Conservation (phyloP, 2,113 vertebrate genomes). For the Halichoerus grypus region DNA sequence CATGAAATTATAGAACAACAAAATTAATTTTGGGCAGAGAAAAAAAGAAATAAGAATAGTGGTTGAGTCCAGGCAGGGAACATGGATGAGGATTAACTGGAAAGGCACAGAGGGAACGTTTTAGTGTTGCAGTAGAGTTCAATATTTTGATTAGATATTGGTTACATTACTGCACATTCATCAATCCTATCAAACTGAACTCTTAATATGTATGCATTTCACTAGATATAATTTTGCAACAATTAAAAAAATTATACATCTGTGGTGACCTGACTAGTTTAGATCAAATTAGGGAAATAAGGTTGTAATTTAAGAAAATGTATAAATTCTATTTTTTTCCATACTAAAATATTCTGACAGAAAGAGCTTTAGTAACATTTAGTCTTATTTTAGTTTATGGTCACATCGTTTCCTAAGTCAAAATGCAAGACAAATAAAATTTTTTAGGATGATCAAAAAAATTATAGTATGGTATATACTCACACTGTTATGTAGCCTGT, state of each 20-base stretch:
- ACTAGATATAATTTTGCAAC: not conserved
- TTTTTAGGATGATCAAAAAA: not conserved
- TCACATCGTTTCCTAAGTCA: not conserved
- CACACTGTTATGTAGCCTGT: not conserved
- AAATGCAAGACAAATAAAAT: not conserved
- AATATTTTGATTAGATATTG: not conserved
- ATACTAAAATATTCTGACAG: not conserved
- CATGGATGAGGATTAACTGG: not conserved
- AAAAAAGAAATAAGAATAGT: not conserved
- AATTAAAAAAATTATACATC: not conserved
- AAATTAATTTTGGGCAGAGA: not conserved
- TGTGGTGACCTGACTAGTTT: not conserved
- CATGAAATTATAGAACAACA: not conserved
- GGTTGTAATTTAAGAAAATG: not conserved
- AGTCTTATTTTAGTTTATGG: not conserved
- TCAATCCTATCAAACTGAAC: not conserved
- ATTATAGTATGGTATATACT: not conserved
- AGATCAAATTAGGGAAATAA: not conserved
- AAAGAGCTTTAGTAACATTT: not conserved
- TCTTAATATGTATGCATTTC: not conserved
- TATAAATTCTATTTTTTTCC: not conserved
- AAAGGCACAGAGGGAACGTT: not conserved
- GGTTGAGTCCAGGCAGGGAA: not conserved
- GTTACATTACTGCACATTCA: not conserved
- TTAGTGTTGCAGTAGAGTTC: not conserved